These are phyloP conservation scores for Laspeyria flexula DNA, from an alignment of 2,888 invertebrate species.

Conservation along the genomic window DNA sequence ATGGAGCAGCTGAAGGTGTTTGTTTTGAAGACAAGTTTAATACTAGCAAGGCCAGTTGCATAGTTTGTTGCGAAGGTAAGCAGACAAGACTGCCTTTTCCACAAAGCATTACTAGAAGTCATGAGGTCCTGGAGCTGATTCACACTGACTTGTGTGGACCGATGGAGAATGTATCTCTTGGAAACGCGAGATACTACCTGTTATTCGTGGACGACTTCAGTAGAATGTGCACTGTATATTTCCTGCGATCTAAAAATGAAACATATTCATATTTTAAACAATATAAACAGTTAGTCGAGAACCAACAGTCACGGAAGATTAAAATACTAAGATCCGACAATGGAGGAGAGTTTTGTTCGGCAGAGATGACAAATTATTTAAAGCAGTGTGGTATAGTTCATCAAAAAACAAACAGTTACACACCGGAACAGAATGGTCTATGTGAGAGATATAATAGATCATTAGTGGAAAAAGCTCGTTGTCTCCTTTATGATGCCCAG, in stretches of 20 bases:
- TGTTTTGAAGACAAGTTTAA: constrained; percentile 15
- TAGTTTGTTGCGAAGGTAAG: constrained; percentile 34
- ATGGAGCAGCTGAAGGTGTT: background rate
- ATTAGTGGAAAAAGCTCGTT: too few relatives aligned
- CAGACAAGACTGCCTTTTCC: constrained; percentile 25
- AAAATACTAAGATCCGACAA: too few relatives aligned
- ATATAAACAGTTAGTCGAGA: too few relatives aligned
- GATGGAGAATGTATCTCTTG: constrained; percentile 21
- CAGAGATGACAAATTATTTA: too few relatives aligned
- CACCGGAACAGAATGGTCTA: too few relatives aligned
- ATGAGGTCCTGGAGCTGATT: constrained; percentile 15
- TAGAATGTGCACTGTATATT: background rate
- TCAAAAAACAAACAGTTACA: too few relatives aligned
- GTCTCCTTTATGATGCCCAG: too few relatives aligned
- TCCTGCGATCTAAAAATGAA: background rate
- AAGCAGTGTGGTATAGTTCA: too few relatives aligned
- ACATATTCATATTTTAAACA: too few relatives aligned
- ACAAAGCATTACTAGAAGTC: constrained; percentile 21
- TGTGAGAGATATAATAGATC: too few relatives aligned
- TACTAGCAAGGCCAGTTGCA: constrained; percentile 28
- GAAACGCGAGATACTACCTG: background rate
- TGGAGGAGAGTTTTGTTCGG: too few relatives aligned
- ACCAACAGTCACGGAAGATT: too few relatives aligned
- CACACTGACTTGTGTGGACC: constrained; percentile 31
- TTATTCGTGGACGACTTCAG: background rate